Base-by-base conservation (phyloP, 2,113 vertebrate genomes). In the Sinosuthora webbiana region DNA sequence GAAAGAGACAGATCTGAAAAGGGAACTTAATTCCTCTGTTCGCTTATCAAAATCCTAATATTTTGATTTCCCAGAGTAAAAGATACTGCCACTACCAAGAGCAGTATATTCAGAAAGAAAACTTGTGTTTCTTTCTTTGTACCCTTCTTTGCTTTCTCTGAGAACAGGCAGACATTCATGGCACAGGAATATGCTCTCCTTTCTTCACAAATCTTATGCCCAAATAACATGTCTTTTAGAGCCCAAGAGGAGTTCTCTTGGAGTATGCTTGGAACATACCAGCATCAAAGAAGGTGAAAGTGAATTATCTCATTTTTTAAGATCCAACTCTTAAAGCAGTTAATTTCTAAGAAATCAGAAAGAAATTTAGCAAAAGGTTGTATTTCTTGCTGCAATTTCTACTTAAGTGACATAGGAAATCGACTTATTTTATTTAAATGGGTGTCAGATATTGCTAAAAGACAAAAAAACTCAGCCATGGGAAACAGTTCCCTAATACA, bases 391-490 rank as follows among this genome's bases (percentile, higher is more conserved):
- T 91, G 69, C 62, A 94, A 80, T 93, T 92, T 92, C 78, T 96
- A 30, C 27, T 86, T 77, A 89, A 92, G 82, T 80, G 18, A 77
- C 25, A 63, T 47, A 74, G 50, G 63, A 90, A 93, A 94, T 83
- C 74, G 80, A 63, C 65, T 97, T 96, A 83, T 95, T 93, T 84
- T 87, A 80, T 80, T 85, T 76, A 95, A 95, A 97, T 95, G 86
- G 70, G 68, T 96, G 83, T 97, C 97, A 98, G 92, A 96, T 97
- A 90, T 93, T 94, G 71, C 52, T 50, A 83, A 76, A 92, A 97
- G 90, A 73, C 60, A 88, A 91, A 82, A 62, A 82, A 94, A 90
- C 55, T 79, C 82, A 88, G 56, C 47, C 57, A 69, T 37, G 70
- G 68, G 88, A 89, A 93, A 82, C 7, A 83, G 27, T 18, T 79